Evolutionary conservation across 2,113 vertebrate genomes (phyloP).

Genomic region (Thryonomys swinderianus): DNA sequence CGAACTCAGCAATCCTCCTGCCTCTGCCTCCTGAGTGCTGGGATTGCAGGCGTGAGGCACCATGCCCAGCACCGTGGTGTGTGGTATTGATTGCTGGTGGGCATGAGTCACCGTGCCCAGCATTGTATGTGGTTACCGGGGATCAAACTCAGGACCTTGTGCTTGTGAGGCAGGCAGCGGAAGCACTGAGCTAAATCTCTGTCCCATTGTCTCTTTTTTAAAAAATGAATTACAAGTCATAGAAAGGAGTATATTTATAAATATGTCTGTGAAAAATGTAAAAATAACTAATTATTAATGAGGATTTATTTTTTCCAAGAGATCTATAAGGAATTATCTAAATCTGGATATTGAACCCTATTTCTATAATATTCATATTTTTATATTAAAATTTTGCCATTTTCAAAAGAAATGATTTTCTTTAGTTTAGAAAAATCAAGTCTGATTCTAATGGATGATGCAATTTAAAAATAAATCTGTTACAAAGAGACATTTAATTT

Average conservation of each 20-base stretch:
- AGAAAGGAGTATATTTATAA: neutral
- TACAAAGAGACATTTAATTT: constrained; percentile 76
- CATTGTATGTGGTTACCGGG: too few relatives aligned
- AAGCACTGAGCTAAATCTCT: too few relatives aligned
- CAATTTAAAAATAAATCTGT: neutral
- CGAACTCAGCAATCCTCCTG: too few relatives aligned
- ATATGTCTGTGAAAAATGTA: neutral
- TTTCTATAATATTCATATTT: constrained; percentile 55
- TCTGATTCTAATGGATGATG: constrained; percentile 49
- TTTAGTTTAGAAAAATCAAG: constrained; percentile 23
- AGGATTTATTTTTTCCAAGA: neutral
- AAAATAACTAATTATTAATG: constrained; percentile 35
- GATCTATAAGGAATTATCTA: neutral
- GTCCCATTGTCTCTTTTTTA: neutral
- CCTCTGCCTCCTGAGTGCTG: too few relatives aligned
- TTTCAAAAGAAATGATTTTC: constrained; percentile 44
- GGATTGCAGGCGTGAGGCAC: too few relatives aligned
- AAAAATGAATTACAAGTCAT: neutral
- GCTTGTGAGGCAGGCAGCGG: too few relatives aligned
- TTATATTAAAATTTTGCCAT: constrained; percentile 34
- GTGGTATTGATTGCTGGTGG: too few relatives aligned
- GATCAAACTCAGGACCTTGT: too few relatives aligned
- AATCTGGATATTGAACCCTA: neutral
- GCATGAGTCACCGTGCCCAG: too few relatives aligned
- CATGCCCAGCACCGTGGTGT: too few relatives aligned